Conservation (phyloP, 2,888 invertebrate species). For the Aleiodes leptofemur region DNA sequence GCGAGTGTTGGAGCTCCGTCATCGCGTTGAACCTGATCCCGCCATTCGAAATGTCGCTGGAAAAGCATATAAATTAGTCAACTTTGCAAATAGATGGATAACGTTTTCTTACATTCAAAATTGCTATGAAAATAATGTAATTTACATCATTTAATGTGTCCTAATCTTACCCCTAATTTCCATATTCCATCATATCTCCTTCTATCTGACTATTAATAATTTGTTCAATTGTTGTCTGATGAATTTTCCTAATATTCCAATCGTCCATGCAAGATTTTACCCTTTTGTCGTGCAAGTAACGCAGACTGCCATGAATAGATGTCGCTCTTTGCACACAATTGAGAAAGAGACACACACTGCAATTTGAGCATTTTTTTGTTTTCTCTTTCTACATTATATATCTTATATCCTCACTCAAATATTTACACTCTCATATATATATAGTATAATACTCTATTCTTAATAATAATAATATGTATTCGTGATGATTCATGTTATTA, state of each 20-base stretch:
- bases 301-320: slow-evolving; percentile 70
- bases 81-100: neutral
- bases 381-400: neutral
- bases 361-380: slow-evolving; percentile 5
- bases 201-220: too few relatives aligned
- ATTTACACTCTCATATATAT: too few relatives aligned
- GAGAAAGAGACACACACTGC: neutral
- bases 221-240: too few relatives aligned
- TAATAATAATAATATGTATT: too few relatives aligned
- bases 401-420: neutral
- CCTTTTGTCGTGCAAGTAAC: slow-evolving; percentile 60
- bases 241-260: neutral
- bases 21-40: slow-evolving; percentile 74
- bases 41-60: slow-evolving; percentile 74
- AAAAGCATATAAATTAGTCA: slow-evolving; percentile 48
- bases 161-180: too few relatives aligned
- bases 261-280: neutral
- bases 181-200: too few relatives aligned
- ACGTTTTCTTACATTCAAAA: too few relatives aligned
- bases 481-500: too few relatives aligned
- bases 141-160: too few relatives aligned
- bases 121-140: too few relatives aligned
- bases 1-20: slow-evolving; percentile 75
- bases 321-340: slow-evolving; percentile 59
- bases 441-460: too few relatives aligned